phyloP scores from a whole-genome alignment of 2,113 vertebrate species.

The Odocoileus virginianus region DNA sequence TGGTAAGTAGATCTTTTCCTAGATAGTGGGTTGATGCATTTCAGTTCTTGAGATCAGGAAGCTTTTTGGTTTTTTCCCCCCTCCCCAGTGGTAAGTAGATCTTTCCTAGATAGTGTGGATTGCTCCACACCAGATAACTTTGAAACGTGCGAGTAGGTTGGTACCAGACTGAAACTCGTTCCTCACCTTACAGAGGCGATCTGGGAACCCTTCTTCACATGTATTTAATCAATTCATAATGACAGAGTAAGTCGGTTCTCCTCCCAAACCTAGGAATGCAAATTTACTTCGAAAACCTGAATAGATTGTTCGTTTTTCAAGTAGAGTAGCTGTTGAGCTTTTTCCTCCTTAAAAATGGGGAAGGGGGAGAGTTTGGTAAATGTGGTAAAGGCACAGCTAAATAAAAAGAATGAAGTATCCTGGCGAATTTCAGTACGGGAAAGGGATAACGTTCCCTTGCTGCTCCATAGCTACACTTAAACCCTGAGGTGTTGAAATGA shows the following conservation, averaged over 20 bases:
- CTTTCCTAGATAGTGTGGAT: neutral
- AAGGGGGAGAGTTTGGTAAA: neutral
- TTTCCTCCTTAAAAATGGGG: neutral
- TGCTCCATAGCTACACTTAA: neutral
- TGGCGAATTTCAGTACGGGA: neutral
- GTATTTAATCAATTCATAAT: fast-evolving
- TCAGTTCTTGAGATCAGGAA: neutral
- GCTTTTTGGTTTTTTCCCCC: neutral
- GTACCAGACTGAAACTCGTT: neutral
- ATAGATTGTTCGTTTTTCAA: neutral
- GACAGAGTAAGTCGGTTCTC: neutral
- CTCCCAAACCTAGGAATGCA: neutral
- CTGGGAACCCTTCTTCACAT: neutral
- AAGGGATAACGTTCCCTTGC: neutral
- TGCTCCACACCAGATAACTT: fast-evolving
- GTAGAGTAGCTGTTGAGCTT: neutral
- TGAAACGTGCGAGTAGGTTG: neutral
- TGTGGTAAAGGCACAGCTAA: neutral
- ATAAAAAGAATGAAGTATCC: neutral
- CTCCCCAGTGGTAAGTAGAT: neutral
- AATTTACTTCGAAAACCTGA: neutral
- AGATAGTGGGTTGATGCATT: neutral
- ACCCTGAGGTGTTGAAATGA: neutral
- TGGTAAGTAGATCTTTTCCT: neutral
- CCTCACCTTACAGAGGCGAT: neutral